Evolutionary conservation across 2,888 invertebrate genomes (phyloP), one percentile per base, ranked within the genome.

Genomic region (Idaea aversata): DNA sequence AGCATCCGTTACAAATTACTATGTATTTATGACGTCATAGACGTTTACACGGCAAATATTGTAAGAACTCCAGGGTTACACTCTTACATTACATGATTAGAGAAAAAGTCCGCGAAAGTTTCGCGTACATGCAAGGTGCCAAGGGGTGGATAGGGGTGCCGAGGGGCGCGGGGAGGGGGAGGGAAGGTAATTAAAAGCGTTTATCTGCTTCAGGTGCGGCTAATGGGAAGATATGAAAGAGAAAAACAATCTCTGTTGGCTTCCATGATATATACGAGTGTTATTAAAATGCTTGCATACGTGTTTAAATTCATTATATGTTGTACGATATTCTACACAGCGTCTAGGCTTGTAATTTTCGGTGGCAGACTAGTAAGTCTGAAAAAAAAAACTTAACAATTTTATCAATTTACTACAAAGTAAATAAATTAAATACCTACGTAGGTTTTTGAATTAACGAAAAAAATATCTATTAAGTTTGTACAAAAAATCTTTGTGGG

Each of bases 201-300:
- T 90, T 90, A 90, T 90, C 90, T 85, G 80, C 76, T 74, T 77
- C 90, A 88, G 90, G 90, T 89, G 90, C 77, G 76, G 83, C 82
- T 86, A 87, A 86, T 85, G 82, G 79, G 72, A 69, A 85, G 86
- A 87, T 87, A 87, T 83, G 81, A 77, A 83, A 78, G 79, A 81
- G 76, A 76, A 79, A 82, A 83, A 82, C 80, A 81, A 81, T 81
- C 74, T 68, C 34, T 57, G 69, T 6, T 15, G 34, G 59, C 13
- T 34, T 59, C 13, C 10, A 4, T 47, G 47, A 47, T 13, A 47
- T 13, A 47, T 47, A 47, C 47, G 47, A 47, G 47, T 47, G 47
- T 47, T 10, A 10, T 47, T 47, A 36, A 36, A 36, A 36, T 47
- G 6, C 13, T 47, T 47, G 6, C 47, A 72, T 47, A 10, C 47